Conservation (phyloP, 2,797 vertebrate species). For the Lemur catta region DNA sequence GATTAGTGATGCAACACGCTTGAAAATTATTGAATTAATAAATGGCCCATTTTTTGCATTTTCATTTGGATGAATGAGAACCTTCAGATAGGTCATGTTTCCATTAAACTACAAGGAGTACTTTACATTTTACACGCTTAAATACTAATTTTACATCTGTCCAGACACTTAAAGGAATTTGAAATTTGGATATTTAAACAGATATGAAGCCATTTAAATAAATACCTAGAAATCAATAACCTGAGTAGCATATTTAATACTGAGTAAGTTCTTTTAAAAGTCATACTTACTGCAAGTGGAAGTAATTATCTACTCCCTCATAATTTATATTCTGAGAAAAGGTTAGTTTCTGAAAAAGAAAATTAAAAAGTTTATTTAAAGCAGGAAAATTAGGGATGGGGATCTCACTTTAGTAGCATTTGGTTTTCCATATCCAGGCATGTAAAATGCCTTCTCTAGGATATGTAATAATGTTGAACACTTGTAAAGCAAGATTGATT, state of each 20-base stretch:
- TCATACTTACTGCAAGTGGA: slow-evolving; percentile 67
- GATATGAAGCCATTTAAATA: background rate
- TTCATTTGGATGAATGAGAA: background rate
- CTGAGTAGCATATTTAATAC: background rate
- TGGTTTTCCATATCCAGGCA: background rate
- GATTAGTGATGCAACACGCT: background rate
- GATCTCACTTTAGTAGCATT: background rate
- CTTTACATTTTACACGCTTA: background rate
- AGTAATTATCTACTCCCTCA: slow-evolving; percentile 28
- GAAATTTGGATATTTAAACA: slow-evolving; percentile 37
- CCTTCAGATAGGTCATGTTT: background rate
- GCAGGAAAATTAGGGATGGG: background rate
- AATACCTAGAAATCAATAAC: background rate
- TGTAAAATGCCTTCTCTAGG: background rate
- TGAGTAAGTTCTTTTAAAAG: slow-evolving; percentile 26
- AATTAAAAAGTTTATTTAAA: background rate
- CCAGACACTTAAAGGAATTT: background rate
- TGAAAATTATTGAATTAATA: background rate
- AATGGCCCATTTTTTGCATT: background rate
- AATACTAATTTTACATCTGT: background rate
- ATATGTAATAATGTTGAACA: background rate
- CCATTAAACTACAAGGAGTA: background rate
- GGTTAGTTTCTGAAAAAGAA: slow-evolving; percentile 63
- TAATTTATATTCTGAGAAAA: slow-evolving; percentile 68
- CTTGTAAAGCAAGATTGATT: background rate